Conservation (phyloP, 2,888 invertebrate genomes). For the Watsonalla binaria region DNA sequence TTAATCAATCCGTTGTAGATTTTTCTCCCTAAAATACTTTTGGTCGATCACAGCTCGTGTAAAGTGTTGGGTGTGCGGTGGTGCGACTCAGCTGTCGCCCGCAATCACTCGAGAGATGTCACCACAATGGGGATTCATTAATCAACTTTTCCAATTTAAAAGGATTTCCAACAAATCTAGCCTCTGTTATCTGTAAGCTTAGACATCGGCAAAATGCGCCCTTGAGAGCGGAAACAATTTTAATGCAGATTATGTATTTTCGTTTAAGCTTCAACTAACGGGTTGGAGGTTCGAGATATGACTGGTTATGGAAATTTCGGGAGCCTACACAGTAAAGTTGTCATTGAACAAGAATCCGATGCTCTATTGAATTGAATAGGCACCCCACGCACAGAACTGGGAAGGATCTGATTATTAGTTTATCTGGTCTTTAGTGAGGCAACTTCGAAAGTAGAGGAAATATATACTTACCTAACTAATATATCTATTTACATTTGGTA, state of each 20-base stretch:
- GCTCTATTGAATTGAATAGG: no score
- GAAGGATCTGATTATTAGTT: no score
- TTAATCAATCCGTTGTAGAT: background rate
- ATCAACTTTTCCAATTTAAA: slow-evolving; percentile 66
- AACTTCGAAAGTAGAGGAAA: slow-evolving; percentile 7
- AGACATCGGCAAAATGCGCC: slow-evolving; percentile 12
- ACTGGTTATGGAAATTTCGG: background rate
- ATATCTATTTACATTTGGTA: no score
- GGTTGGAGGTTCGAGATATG: background rate
- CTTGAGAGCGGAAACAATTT: slow-evolving; percentile 2
- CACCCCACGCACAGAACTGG: no score
- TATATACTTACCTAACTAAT: no score
- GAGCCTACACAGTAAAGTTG: background rate
- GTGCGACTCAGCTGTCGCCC: slow-evolving; percentile 18
- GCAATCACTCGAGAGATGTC: slow-evolving; percentile 37
- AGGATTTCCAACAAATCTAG: slow-evolving; percentile 39
- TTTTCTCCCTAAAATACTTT: background rate
- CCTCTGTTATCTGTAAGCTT: slow-evolving; percentile 39
- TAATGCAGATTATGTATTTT: slow-evolving; percentile 1
- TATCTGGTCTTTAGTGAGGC: slow-evolving; percentile 14
- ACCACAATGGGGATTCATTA: slow-evolving; percentile 57
- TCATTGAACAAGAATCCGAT: background rate
- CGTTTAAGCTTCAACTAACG: background rate
- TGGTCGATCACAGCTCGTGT: background rate
- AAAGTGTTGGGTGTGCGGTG: slow-evolving; percentile 1